Conservation (phyloP, 2,113 vertebrate species). For the Cacatua alba region DNA sequence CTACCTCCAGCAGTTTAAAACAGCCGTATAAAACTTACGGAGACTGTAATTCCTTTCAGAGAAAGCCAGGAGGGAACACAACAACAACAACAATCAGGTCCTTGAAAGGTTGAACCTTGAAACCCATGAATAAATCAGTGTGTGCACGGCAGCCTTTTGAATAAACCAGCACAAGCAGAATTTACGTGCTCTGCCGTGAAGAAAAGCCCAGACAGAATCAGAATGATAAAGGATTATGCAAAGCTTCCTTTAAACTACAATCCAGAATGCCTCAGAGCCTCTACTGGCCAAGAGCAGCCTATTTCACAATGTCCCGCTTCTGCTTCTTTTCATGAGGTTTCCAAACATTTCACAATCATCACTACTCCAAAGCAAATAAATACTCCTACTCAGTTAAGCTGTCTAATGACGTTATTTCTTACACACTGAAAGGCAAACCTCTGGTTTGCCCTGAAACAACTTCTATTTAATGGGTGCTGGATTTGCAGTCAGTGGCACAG, state of each 20-base stretch:
- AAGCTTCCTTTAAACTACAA: background rate
- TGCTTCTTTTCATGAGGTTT: background rate
- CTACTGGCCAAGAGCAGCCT: background rate
- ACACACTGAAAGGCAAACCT: background rate
- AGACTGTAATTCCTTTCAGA: background rate
- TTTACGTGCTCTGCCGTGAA: background rate
- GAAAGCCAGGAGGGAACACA: background rate
- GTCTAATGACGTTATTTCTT: background rate
- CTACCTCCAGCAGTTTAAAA: background rate
- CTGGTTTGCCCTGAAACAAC: background rate
- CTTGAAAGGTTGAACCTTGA: fast-evolving
- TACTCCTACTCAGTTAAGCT: background rate
- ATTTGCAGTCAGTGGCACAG: background rate
- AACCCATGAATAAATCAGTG: background rate
- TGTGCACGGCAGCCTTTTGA: background rate
- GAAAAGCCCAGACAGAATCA: background rate
- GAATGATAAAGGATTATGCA: background rate
- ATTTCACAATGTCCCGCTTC: background rate
- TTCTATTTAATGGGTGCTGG: fast-evolving
- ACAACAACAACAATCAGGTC: fast-evolving
- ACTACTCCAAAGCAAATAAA: slow-evolving; percentile 56
- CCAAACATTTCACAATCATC: slow-evolving; percentile 1
- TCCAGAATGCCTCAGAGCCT: background rate
- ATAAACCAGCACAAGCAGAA: background rate
- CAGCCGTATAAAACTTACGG: background rate